A percentile compares a stretch with the other conserved stretches of the same genome.
These are phyloP conservation scores for Pachydiplax longipennis DNA, from an alignment of 2,888 invertebrate genomes.

Conservation along the genomic window DNA sequence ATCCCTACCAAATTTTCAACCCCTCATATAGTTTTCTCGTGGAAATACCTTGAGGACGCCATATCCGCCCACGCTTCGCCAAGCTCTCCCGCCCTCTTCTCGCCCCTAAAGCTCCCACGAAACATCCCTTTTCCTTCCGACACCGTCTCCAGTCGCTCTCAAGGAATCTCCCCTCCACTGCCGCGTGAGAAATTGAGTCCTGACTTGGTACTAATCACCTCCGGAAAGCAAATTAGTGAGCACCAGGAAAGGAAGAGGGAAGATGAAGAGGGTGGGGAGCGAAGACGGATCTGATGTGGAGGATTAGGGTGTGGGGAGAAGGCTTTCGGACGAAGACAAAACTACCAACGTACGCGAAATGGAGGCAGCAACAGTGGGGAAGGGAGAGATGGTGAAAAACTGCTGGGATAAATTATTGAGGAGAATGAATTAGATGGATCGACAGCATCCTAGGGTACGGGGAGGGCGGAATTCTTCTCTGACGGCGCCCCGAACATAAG, in stretches of 20 bases:
- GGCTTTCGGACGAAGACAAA: not conserved
- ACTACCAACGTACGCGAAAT: not conserved
- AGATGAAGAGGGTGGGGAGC: not conserved
- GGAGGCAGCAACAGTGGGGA: not conserved
- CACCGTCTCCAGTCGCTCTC: not conserved
- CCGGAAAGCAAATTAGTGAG: constrained; percentile 31
- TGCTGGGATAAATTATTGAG: not conserved
- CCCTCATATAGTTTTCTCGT: not conserved
- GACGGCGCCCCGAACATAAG: not conserved
- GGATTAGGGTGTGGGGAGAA: not conserved
- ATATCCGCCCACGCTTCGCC: not conserved
- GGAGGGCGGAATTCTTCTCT: not conserved
- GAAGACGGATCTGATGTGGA: not conserved
- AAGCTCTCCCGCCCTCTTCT: not conserved
- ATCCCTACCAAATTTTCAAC: not conserved
- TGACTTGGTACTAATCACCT: constrained; percentile 34
- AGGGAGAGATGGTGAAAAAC: not conserved
- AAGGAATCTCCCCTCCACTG: not conserved
- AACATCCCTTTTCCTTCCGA: not conserved
- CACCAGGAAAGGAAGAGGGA: constrained; percentile 5
- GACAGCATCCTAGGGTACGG: not conserved
- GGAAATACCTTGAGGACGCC: not conserved
- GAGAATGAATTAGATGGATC: not conserved
- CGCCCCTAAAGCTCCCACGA: not conserved
- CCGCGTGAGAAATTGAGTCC: constrained; percentile 33